These are phyloP conservation scores for Phortica okadai DNA, from an alignment of 2,888 invertebrate genomes.

Conservation along the genomic window DNA sequence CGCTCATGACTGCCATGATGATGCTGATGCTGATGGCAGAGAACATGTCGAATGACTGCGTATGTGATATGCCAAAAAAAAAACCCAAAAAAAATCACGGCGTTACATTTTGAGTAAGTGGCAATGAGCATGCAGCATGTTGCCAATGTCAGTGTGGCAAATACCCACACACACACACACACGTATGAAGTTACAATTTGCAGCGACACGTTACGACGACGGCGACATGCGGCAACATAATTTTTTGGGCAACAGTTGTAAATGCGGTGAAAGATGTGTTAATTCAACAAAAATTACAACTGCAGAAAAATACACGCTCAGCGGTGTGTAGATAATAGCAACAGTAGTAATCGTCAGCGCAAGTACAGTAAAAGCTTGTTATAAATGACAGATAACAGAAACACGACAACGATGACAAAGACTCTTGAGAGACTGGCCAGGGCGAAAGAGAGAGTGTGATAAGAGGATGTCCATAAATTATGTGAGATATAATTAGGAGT, in stretches of 20 bases:
- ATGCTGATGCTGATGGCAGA: not conserved
- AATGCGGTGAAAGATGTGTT: slow-evolving; percentile 54
- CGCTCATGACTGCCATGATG: not conserved
- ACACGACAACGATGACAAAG: no score
- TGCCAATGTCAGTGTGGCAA: slow-evolving; percentile 41
- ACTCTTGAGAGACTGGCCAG: no score
- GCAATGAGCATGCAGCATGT: slow-evolving; percentile 47
- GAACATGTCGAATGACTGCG: not conserved
- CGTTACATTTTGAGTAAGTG: slow-evolving; percentile 13
- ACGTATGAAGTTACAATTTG: slow-evolving; percentile 1
- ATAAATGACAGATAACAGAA: not conserved
- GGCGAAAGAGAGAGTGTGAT: no score
- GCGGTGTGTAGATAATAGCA: not conserved
- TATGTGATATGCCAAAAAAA: not conserved
- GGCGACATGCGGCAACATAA: slow-evolving; percentile 13
- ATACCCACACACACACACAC: slow-evolving; percentile 36
- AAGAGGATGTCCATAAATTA: no score
- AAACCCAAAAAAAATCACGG: not conserved
- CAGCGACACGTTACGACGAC: not conserved
- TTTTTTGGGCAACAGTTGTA: slow-evolving; percentile 62
- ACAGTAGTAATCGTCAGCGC: not conserved
- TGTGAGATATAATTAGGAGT: no score
- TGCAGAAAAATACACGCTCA: slow-evolving; percentile 40
- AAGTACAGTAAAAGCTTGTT: not conserved
- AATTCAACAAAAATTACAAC: slow-evolving; percentile 59